Evolutionary conservation across 2,797 vertebrate genomes (phyloP).

Genomic region (Rhynchonycteris naso): DNA sequence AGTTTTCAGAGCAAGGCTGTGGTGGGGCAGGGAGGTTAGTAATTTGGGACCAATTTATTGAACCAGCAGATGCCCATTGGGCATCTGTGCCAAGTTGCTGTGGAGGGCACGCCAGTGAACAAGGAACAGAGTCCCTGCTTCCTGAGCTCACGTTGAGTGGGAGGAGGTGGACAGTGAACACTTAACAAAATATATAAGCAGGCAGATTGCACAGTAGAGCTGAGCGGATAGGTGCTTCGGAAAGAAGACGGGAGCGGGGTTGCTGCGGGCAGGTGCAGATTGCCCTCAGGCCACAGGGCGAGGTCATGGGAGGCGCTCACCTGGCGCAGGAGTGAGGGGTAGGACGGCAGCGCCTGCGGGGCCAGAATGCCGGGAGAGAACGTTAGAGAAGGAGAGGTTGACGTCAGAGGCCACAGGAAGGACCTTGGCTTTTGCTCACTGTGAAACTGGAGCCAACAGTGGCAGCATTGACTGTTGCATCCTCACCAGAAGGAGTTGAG

Average conservation of each 20-base stretch:
- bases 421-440: accelerated
- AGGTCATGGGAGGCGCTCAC: background rate
- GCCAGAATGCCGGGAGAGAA: background rate
- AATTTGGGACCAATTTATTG: background rate
- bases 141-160: accelerated
- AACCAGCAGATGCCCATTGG: accelerated
- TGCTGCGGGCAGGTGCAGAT: accelerated
- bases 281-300: accelerated
- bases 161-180: background rate
- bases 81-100: background rate
- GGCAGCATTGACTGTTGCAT: accelerated
- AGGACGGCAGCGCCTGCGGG: background rate
- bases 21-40: background rate
- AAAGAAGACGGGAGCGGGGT: background rate
- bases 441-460: background rate
- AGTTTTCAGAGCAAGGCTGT: background rate
- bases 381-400: background rate
- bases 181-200: accelerated
- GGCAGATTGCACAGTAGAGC: background rate
- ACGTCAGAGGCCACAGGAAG: accelerated
- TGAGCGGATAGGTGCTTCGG: background rate
- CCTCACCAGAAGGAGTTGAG: accelerated
- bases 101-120: too few species aligned
- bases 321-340: background rate
- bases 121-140: background rate